Percentiles rank a stretch among this genome's conserved stretches.
These are phyloP conservation scores for Perognathus longimembris DNA, from an alignment of 2,113 vertebrate species.

Conservation along the genomic window DNA sequence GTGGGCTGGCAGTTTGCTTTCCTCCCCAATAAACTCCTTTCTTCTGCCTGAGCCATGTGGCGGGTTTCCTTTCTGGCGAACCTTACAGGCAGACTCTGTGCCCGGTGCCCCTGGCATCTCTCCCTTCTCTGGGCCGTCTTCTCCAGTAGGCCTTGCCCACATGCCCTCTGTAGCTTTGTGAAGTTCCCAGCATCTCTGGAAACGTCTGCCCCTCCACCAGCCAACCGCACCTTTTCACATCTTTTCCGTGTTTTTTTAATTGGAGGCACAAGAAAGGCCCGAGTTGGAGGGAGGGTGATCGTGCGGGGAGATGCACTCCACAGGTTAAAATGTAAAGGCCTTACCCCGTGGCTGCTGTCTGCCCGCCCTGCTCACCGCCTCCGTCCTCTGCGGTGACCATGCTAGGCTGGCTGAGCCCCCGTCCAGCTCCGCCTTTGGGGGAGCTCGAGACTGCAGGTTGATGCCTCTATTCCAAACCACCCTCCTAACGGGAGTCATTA, in stretches of 20 bases:
- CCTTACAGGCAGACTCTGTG: too few relatives aligned
- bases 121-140: not conserved
- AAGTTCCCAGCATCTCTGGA: not conserved
- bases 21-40: too few relatives aligned
- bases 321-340: not conserved
- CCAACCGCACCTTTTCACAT: not conserved
- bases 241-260: not conserved
- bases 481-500: not conserved
- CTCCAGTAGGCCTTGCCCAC: not conserved
- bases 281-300: not conserved
- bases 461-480: slow-evolving; percentile 16
- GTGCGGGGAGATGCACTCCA: not conserved
- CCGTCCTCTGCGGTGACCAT: too few relatives aligned
- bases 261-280: not conserved
- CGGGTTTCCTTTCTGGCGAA: too few relatives aligned
- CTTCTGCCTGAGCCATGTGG: too few relatives aligned
- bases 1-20: too few relatives aligned
- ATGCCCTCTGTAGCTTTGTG: not conserved
- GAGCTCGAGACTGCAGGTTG: not conserved
- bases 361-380: too few relatives aligned
- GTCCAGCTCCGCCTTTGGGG: not conserved
- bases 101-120: not conserved
- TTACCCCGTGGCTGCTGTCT: not conserved
- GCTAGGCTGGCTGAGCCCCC: not conserved
- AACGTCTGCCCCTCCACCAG: not conserved